phyloP scores from a whole-genome alignment of 2,888 invertebrate species.

The Perizoma affinitatum region DNA sequence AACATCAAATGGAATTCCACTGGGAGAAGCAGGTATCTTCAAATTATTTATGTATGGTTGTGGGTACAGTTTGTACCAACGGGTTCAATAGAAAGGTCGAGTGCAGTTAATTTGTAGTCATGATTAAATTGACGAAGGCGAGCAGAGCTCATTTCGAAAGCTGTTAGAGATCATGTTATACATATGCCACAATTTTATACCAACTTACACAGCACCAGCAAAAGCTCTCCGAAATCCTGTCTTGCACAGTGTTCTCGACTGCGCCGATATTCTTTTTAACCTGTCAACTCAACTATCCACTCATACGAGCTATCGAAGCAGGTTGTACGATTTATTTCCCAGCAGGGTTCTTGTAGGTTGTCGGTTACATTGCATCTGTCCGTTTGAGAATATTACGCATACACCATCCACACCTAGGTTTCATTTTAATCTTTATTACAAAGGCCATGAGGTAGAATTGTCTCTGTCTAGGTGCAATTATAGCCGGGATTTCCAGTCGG shows the following conservation, averaged over 20 bases:
- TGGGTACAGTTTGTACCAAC: constrained; percentile 11
- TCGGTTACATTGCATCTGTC: constrained; percentile 60
- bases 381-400: constrained; percentile 57
- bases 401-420: constrained; percentile 41
- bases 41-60: constrained; percentile 26
- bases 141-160: constrained; percentile 61
- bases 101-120: constrained; percentile 67
- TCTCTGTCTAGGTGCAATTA: constrained; percentile 37
- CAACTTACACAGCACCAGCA: constrained; percentile 7
- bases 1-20: constrained; percentile 3
- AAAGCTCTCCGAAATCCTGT: too few relatives aligned
- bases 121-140: constrained; percentile 72
- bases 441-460: constrained; percentile 33
- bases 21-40: constrained; percentile 1
- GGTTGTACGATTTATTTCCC: constrained; percentile 59
- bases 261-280: constrained; percentile 39
- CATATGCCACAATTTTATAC: constrained; percentile 46
- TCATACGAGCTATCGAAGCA: constrained; percentile 43
- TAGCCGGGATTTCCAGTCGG: constrained; percentile 49
- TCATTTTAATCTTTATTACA: constrained; percentile 43
- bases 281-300: constrained; percentile 43
- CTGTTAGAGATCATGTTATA: constrained; percentile 57
- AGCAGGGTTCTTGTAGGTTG: constrained; percentile 59
- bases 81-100: constrained; percentile 51
- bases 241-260: background rate